These are phyloP conservation scores for Chaenocephalus aceratus DNA, from an alignment of 2,113 vertebrate genomes.

Conservation along the genomic window DNA sequence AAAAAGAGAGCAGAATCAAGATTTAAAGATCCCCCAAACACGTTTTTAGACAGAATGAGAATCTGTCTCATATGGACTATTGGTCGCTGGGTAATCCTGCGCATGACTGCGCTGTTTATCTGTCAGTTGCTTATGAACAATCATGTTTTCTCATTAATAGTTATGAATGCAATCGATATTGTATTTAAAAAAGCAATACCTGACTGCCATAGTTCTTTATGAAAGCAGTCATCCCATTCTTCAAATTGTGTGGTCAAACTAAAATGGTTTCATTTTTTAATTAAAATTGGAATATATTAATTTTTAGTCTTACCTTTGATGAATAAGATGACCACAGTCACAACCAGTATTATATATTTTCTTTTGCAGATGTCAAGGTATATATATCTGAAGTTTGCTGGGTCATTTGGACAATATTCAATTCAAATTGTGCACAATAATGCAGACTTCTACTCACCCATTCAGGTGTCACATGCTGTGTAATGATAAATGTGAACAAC, in stretches of 20 bases:
- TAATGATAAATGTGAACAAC: background rate
- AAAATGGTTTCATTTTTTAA: background rate
- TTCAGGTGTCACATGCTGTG: background rate
- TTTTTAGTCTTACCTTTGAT: background rate
- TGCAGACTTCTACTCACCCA: too few species aligned
- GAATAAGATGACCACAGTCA: background rate
- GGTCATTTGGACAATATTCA: too few species aligned
- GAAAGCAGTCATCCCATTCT: background rate
- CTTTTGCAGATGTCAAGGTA: too few species aligned
- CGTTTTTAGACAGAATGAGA: background rate
- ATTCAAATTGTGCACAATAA: too few species aligned
- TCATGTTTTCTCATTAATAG: background rate
- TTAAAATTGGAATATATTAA: background rate
- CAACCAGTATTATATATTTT: background rate
- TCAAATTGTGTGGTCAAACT: background rate
- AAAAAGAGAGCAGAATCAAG: too few species aligned
- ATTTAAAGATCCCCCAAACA: background rate
- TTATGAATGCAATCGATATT: background rate
- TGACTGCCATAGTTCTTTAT: background rate
- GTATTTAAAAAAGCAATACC: background rate
- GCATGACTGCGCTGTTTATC: background rate
- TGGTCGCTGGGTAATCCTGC: background rate
- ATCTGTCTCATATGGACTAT: background rate
- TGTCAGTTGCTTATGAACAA: background rate
- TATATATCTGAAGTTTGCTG: too few species aligned